Evolutionary conservation across 2,888 invertebrate genomes (phyloP).

Genomic region (Cheilosia vulpina): DNA sequence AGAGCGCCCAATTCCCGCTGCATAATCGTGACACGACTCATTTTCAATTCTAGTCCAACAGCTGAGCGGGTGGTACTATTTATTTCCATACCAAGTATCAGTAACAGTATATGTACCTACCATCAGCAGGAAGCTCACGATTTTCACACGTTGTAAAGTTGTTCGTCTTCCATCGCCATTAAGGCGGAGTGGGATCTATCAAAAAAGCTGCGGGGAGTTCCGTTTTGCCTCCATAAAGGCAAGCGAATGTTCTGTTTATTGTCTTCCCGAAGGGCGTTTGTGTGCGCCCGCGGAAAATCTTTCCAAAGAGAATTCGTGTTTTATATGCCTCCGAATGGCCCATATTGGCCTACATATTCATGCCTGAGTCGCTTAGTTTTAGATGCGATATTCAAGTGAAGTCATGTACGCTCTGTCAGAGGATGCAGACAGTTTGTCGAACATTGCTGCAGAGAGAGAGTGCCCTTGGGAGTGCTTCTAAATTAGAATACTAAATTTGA

Average conservation of each 20-base stretch:
- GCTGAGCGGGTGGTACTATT: not conserved
- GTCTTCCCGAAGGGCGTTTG: constrained; percentile 43
- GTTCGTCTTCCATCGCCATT: constrained; percentile 41
- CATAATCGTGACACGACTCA: constrained; percentile 60
- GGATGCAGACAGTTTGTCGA: constrained; percentile 55
- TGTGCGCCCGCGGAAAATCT: constrained; percentile 33
- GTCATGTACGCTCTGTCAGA: constrained; percentile 19
- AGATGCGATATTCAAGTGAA: constrained; percentile 18
- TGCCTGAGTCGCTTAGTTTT: constrained; percentile 40
- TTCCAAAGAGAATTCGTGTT: constrained; percentile 39
- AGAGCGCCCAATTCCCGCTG: constrained; percentile 33
- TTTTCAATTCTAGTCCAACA: constrained; percentile 54
- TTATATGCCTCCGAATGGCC: constrained; percentile 62
- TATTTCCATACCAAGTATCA: constrained; percentile 14
- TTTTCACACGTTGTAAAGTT: constrained; percentile 73
- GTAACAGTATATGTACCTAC: not conserved
- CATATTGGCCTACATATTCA: constrained; percentile 44
- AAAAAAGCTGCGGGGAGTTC: constrained; percentile 31
- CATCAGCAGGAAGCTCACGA: constrained; percentile 71
- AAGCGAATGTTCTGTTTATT: constrained; percentile 48
- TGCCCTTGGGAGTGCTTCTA: constrained; percentile 67
- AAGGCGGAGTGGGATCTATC: constrained; percentile 34
- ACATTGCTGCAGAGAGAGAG: constrained; percentile 40
- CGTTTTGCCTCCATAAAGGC: constrained; percentile 28
- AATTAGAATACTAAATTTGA: constrained; percentile 65